Conservation (phyloP, 1,140 invertebrate species). For the Drosophila tropicalis region DNA sequence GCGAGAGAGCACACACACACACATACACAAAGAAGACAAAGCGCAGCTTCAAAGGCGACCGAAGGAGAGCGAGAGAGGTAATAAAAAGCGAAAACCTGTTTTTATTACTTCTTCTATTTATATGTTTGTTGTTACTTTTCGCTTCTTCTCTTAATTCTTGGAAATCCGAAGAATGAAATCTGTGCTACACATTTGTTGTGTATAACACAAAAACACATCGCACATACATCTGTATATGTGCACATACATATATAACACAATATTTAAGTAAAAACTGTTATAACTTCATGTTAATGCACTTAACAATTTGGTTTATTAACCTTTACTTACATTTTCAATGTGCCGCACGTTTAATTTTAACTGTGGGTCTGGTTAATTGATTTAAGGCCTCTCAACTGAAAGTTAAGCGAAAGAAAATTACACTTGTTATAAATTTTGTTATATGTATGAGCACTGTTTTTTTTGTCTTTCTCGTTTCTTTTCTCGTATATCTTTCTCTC, state of each 20-base stretch:
- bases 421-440: conserved; percentile 49
- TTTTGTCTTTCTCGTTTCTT: conserved; percentile 15
- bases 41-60: conserved; percentile 40
- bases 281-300: conserved; percentile 3
- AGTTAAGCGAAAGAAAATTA: conserved; percentile 45
- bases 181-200: conserved; percentile 56
- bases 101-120: conserved; percentile 11
- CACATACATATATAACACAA: conserved; percentile 12
- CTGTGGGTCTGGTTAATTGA: background rate
- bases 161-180: conserved; percentile 41
- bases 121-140: conserved; percentile 20
- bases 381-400: conserved; percentile 39
- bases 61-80: background rate
- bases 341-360: conserved; percentile 7
- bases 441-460: conserved; percentile 26
- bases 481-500: conserved; percentile 41
- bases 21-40: conserved; percentile 32
- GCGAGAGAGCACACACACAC: conserved; percentile 8
- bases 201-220: conserved; percentile 29
- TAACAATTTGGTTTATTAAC: conserved; percentile 4
- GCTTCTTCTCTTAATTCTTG: conserved; percentile 42
- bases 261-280: conserved; percentile 3
- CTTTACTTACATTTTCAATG: conserved; percentile 14
- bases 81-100: conserved; percentile 51
- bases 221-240: conserved; percentile 28